These are phyloP conservation scores for Herpetotheres cachinnans DNA, from an alignment of 2,113 vertebrate species.

Conservation along the genomic window DNA sequence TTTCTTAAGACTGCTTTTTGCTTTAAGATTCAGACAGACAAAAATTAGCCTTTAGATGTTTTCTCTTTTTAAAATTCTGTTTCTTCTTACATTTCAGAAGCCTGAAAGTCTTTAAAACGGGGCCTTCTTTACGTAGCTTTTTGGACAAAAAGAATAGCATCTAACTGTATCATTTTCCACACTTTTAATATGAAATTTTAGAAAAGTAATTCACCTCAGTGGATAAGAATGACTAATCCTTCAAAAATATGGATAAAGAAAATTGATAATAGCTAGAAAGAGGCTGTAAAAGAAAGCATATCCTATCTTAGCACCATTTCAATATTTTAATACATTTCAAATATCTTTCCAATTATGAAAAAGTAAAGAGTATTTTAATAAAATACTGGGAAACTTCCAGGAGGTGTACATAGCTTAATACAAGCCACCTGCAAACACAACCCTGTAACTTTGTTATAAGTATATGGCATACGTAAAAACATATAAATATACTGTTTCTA, in stretches of 20 bases:
- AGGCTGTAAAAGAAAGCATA: background rate
- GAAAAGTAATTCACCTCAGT: slow-evolving; percentile 2
- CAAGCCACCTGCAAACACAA: background rate
- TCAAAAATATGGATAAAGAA: slow-evolving; percentile 12
- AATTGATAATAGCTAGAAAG: background rate
- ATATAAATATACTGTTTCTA: background rate
- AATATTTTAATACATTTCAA: background rate
- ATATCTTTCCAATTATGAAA: background rate
- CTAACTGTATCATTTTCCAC: background rate
- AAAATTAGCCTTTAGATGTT: slow-evolving; percentile 63
- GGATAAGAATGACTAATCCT: background rate
- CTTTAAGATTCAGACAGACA: slow-evolving; percentile 46
- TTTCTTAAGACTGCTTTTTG: slow-evolving; percentile 51
- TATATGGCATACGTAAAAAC: background rate
- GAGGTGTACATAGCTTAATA: background rate
- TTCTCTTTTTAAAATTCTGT: slow-evolving; percentile 36
- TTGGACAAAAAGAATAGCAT: slow-evolving; percentile 27
- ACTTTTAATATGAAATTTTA: background rate
- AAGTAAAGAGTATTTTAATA: background rate
- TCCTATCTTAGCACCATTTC: background rate
- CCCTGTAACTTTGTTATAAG: background rate
- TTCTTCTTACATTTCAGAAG: slow-evolving; percentile 53
- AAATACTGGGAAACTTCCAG: background rate
- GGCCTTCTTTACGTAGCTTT: background rate
- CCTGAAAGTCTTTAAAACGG: background rate